A percentile compares a stretch with the other conserved stretches of the same genome.
Evolutionary conservation across 2,113 vertebrate genomes (phyloP).

Genomic region (Uria lomvia): DNA sequence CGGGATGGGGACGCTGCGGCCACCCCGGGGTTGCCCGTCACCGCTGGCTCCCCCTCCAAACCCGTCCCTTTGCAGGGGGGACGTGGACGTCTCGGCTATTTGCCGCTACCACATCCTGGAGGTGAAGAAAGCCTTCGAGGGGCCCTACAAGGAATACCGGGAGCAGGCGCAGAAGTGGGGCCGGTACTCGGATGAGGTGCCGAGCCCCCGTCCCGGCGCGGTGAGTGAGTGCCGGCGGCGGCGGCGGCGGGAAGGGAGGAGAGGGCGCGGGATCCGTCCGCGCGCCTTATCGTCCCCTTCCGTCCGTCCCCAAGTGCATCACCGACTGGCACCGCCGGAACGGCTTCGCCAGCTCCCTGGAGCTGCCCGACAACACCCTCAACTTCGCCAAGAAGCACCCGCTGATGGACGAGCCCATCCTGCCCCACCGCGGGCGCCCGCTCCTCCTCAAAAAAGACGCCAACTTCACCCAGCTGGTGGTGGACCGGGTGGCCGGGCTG

Average conservation of each 20-base stretch:
- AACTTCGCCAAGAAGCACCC: slow-evolving; percentile 98
- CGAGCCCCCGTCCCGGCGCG: slow-evolving; percentile 85
- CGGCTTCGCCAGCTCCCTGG: slow-evolving; percentile 86
- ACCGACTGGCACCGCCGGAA: slow-evolving; percentile 86
- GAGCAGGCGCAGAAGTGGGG: slow-evolving; percentile 90
- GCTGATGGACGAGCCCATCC: slow-evolving; percentile 86
- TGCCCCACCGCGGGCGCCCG: slow-evolving; percentile 77
- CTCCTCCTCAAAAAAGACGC: slow-evolving; percentile 88
- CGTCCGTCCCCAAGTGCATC: slow-evolving; percentile 83
- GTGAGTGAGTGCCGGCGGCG: slow-evolving; percentile 77
- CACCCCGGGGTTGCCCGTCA: fast-evolving
- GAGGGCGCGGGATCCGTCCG: fast-evolving
- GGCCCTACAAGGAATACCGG: slow-evolving; percentile 90
- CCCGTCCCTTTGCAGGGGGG: slow-evolving; percentile 76
- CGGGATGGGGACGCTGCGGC: too few relatives aligned
- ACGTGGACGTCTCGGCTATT: slow-evolving; percentile 88
- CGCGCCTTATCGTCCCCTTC: fast-evolving
- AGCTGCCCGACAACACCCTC: slow-evolving; percentile 92
- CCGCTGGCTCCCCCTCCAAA: not conserved
- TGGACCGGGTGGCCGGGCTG: slow-evolving; percentile 79
- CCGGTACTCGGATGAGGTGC: slow-evolving; percentile 80
- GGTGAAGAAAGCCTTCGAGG: slow-evolving; percentile 89
- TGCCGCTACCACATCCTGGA: slow-evolving; percentile 88
- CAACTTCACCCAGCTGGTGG: slow-evolving; percentile 92
- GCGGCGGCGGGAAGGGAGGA: fast-evolving